Conservation (phyloP, 2,797 vertebrate genomes). For the Squalus acanthias region DNA sequence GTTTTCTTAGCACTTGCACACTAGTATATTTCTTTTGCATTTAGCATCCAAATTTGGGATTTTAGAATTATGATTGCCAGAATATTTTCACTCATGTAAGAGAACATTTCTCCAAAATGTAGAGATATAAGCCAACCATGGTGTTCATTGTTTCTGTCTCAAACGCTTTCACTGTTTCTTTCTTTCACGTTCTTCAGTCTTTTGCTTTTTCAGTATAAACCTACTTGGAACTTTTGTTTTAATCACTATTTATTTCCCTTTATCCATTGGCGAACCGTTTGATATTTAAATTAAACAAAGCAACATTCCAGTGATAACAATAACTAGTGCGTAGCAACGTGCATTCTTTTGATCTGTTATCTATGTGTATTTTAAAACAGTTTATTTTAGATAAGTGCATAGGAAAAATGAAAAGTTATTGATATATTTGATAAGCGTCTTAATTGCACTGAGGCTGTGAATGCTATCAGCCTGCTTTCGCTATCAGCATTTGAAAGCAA, state of each 20-base stretch:
- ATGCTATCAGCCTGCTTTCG: constrained; percentile 27
- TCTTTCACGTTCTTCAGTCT: neutral
- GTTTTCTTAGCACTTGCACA: neutral
- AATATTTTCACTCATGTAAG: neutral
- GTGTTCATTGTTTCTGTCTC: neutral
- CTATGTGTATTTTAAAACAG: neutral
- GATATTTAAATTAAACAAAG: constrained; percentile 23
- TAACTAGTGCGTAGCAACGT: neutral
- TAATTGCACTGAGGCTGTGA: constrained; percentile 1
- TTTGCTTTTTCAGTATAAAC: neutral
- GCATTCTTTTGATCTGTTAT: constrained; percentile 14
- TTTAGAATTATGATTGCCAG: neutral
- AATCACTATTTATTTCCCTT: neutral
- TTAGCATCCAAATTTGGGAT: neutral
- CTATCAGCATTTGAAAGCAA: constrained; percentile 46
- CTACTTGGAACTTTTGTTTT: neutral
- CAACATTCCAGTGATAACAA: constrained; percentile 22
- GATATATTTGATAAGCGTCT: constrained; percentile 19
- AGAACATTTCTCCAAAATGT: neutral
- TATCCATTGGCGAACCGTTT: constrained; percentile 19
- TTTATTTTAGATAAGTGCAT: constrained; percentile 30
- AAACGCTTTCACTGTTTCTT: neutral
- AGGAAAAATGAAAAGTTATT: constrained; percentile 23
- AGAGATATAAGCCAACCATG: neutral
- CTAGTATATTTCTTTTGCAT: neutral